Percentiles rank a stretch among this genome's conserved stretches.
Evolutionary conservation across 23 tunicate genomes (phyloP).

Genomic region (Phallusia fumigata): DNA sequence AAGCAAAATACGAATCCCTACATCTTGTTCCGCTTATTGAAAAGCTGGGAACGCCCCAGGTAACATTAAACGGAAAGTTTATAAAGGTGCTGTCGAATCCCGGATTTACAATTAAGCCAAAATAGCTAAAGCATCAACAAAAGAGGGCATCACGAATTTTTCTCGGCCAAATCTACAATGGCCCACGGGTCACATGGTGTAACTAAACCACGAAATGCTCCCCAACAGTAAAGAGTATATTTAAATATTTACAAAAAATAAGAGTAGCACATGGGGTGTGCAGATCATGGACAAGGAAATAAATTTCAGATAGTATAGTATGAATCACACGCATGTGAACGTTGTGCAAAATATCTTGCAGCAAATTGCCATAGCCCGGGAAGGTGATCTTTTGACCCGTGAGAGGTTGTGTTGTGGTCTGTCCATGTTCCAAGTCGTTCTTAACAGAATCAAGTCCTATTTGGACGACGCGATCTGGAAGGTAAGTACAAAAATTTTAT

Average conservation of each 20-base stretch:
- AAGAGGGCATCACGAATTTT: too few species aligned
- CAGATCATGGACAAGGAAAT: too few species aligned
- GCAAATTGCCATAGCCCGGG: constrained; percentile 83
- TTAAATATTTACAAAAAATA: too few species aligned
- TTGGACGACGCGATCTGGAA: constrained; percentile 83
- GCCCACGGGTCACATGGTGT: too few species aligned
- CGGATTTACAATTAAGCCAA: too few species aligned
- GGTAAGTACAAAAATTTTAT: constrained; percentile 22
- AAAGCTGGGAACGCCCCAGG: constrained; percentile 84
- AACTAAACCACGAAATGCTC: too few species aligned
- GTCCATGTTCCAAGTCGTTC: constrained; percentile 90
- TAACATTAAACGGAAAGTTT: neutral
- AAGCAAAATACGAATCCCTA: constrained; percentile 75
- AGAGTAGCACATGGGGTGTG: too few species aligned
- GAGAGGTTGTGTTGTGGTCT: constrained; percentile 97
- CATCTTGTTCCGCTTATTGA: constrained; percentile 79
- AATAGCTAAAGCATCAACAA: too few species aligned
- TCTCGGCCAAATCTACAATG: too few species aligned
- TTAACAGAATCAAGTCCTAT: constrained; percentile 74
- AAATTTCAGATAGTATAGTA: neutral
- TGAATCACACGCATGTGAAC: neutral
- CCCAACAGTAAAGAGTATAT: too few species aligned
- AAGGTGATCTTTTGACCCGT: constrained; percentile 92
- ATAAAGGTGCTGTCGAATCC: too few species aligned
- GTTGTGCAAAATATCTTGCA: neutral